Percentiles rank a stretch among this genome's conserved stretches.
Conservation (phyloP, 2,113 vertebrate species). For the Actenoides hombroni region DNA sequence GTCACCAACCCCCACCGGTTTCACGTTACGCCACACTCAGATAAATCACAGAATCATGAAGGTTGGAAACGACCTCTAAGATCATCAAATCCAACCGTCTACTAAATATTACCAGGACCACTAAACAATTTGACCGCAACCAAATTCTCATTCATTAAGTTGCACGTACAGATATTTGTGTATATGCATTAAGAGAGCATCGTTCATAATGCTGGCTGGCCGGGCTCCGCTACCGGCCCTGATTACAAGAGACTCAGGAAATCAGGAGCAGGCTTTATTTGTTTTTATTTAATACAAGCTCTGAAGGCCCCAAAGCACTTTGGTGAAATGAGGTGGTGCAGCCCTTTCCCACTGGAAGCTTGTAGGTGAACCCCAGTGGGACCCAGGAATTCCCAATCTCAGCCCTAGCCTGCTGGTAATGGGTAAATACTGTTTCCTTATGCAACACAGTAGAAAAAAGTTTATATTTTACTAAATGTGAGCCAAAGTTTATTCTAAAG, state of each 20-base stretch:
- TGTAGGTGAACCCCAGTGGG: not conserved
- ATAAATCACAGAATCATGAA: no score
- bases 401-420: no score
- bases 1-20: fast-evolving
- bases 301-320: not conserved
- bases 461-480: not conserved
- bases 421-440: not conserved
- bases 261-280: no score
- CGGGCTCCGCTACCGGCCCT: fast-evolving
- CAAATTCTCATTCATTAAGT: no score
- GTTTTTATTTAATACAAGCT: no score
- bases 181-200: fast-evolving
- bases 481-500: not conserved
- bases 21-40: fast-evolving
- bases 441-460: fast-evolving
- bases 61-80: no score
- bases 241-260: fast-evolving
- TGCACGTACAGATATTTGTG: no score
- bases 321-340: not conserved
- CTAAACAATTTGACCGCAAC: no score
- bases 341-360: not conserved
- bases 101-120: no score
- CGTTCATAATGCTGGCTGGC: fast-evolving
- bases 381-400: not conserved
- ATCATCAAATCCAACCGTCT: no score